Base-by-base conservation (phyloP, 2,888 invertebrate species). In the Linnaemya tessellans region DNA sequence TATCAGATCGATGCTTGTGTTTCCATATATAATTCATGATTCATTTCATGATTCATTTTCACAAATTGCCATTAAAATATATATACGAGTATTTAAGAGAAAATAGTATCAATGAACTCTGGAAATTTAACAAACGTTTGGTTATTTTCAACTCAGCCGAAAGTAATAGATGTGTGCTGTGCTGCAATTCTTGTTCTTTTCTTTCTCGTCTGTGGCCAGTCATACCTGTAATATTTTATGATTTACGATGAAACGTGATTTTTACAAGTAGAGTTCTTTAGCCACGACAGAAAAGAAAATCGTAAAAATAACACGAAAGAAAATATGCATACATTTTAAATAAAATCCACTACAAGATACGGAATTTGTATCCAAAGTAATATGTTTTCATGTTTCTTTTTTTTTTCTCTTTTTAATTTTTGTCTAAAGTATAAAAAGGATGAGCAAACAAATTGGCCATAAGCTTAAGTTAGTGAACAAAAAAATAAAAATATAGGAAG, bases 201-300 rank as follows among this genome's bases (percentile, higher is more conserved):
- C 18, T 77, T 77, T 67, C 65, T 73, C 51, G 74, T 82, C 79
- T 82, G 82, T 75, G 71, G 65, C 77, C 60, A 86, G 81, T 86
- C 82, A 80, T 82, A 86, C 75, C 82, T 82, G 83, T 77, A 78
- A 87, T 84, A 87, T 84, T 81, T 87, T 85, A 85, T 87, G 87
- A 88, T 88, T 88, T 88, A 88, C 86, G 87, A 87, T 87, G 85
- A 86, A 88, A 88, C 88, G 88, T 88, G 88, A 88, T 88, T 88
- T 88, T 77, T 78, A 75, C 84, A 84, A 80, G 20, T 81, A 54
- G 5, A 54, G 58, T 68, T 64, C 35, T 35, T 62, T 56, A 20
- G 38, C 22, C 22, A 62, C 43, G n/a, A 46, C 10, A 62, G 43
- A 22, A 5, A 35, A 65, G 54, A 41, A 70, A 64, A 18, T 41